These are phyloP conservation scores for Sycophila sp. DNA, from an alignment of 1,140 invertebrate genomes.

Conservation along the genomic window DNA sequence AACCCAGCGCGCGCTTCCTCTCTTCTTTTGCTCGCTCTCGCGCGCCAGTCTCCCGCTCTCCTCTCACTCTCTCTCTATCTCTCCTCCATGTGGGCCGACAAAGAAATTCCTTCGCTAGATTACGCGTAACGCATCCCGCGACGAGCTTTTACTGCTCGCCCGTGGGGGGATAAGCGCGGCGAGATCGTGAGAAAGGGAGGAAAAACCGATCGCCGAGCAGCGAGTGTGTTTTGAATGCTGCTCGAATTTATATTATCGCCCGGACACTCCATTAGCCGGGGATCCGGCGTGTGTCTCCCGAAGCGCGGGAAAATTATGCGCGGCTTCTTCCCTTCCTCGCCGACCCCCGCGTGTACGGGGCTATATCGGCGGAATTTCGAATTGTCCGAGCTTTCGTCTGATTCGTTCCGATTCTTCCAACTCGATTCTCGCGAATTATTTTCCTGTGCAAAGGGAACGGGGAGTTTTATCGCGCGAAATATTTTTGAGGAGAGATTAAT, in stretches of 20 bases:
- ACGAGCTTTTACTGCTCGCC: constrained; percentile 50
- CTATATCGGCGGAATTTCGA: constrained; percentile 5
- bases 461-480: too few relatives aligned
- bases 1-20: constrained; percentile 3
- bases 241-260: constrained; percentile 23
- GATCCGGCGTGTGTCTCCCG: too few relatives aligned
- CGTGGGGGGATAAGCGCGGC: constrained; percentile 52
- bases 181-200: constrained; percentile 39
- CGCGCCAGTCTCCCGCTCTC: constrained; percentile 12
- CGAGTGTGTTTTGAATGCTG: constrained; percentile 2
- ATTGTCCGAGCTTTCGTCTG: neutral
- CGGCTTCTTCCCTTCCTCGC: constrained; percentile 17
- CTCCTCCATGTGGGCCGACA: constrained; percentile 49
- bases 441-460: too few relatives aligned
- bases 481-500: too few relatives aligned
- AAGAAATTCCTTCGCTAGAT: constrained; percentile 59
- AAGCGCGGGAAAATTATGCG: neutral
- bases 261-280: constrained; percentile 16
- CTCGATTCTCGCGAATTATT: too few relatives aligned
- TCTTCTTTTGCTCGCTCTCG: neutral
- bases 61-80: constrained; percentile 26
- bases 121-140: constrained; percentile 51
- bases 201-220: constrained; percentile 37
- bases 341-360: too few relatives aligned
- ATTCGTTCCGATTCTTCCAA: too few relatives aligned